phyloP scores from a whole-genome alignment of 2,888 invertebrate species.

The Hanleya hanleyi region DNA sequence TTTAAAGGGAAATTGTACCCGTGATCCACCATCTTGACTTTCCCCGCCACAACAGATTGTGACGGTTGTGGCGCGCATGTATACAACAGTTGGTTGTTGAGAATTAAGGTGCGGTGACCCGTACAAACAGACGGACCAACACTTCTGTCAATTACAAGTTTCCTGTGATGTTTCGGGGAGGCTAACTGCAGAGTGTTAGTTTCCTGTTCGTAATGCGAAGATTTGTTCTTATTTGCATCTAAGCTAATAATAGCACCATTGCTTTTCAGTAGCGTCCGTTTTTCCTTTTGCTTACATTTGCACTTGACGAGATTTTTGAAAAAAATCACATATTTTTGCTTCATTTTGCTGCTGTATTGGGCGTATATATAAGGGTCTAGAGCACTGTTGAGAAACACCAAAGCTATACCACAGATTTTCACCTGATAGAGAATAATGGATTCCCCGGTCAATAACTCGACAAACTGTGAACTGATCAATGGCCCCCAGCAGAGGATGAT shows the following conservation, averaged over 20 bases:
- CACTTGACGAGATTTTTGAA: constrained; percentile 18
- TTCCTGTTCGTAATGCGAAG: not conserved
- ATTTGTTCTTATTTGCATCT: constrained; percentile 11
- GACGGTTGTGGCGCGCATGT: too few species aligned
- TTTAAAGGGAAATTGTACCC: too few species aligned
- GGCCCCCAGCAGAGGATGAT: constrained; percentile 60
- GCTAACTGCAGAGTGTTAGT: constrained; percentile 13
- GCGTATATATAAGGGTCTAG: constrained; percentile 62
- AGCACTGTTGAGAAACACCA: constrained; percentile 63
- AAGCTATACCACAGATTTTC: constrained; percentile 61
- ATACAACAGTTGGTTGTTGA: too few species aligned
- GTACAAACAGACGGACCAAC: too few species aligned
- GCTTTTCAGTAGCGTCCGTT: not conserved
- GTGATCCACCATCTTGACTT: too few species aligned
- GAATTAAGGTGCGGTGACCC: too few species aligned
- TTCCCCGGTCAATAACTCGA: constrained; percentile 53
- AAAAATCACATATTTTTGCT: constrained; percentile 41
- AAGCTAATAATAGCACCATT: not conserved
- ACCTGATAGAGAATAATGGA: constrained; percentile 62
- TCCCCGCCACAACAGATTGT: too few species aligned
- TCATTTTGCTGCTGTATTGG: constrained; percentile 49
- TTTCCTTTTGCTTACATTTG: constrained; percentile 1
- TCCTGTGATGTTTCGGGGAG: constrained; percentile 8
- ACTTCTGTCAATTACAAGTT: not conserved
- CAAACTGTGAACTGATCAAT: constrained; percentile 55